Evolutionary conservation across 2,113 vertebrate genomes (phyloP).

Genomic region (Neolamprologus falcicula): DNA sequence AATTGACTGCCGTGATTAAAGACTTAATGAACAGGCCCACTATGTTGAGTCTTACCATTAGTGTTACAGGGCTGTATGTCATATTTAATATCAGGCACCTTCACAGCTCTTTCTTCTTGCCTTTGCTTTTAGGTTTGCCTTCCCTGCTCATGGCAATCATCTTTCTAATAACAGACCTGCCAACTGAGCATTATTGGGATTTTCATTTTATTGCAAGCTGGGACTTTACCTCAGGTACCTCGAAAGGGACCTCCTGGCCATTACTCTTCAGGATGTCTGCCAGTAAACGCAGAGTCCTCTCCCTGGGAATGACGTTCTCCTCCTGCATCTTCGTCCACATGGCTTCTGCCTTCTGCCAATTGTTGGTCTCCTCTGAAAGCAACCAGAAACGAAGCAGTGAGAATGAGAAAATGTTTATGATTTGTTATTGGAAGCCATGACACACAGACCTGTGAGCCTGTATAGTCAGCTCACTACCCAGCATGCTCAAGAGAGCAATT

Average conservation of each 20-base stretch:
- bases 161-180: not conserved
- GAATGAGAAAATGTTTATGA: not conserved
- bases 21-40: not conserved
- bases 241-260: slow-evolving; percentile 83
- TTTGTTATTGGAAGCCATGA: not conserved
- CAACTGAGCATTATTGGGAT: not conserved
- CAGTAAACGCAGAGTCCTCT: slow-evolving; percentile 78
- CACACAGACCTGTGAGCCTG: not conserved
- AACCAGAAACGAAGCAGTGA: not conserved
- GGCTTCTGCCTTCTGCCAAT: slow-evolving; percentile 81
- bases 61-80: not conserved
- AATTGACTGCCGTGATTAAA: not conserved
- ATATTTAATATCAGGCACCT: slow-evolving; percentile 18
- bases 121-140: not conserved
- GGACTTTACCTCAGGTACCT: slow-evolving; percentile 81
- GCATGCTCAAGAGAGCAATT: slow-evolving; percentile 1
- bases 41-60: not conserved
- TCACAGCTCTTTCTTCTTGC: not conserved
- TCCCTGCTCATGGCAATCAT: not conserved
- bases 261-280: slow-evolving; percentile 77
- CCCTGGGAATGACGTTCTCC: slow-evolving; percentile 85
- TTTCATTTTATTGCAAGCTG: not conserved
- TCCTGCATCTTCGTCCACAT: slow-evolving; percentile 95
- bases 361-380: slow-evolving; percentile 70
- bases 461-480: not conserved